Evolutionary conservation across 2,888 invertebrate genomes (phyloP).

Genomic region (Hyles lineata): DNA sequence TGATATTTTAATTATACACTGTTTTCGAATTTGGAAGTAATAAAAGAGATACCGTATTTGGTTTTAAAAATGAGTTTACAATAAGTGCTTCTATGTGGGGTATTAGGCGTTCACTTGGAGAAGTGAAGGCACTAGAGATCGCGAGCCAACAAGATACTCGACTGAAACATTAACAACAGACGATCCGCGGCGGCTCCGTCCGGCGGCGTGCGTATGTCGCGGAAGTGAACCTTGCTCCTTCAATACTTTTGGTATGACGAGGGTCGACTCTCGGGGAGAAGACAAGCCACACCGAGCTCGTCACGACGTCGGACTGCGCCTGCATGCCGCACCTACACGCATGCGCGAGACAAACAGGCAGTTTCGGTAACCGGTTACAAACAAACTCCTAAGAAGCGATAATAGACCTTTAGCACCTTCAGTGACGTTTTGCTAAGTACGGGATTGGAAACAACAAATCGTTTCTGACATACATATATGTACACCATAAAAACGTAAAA

Average conservation of each 20-base stretch:
- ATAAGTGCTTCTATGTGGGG: slow-evolving; percentile 29
- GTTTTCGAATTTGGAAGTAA: slow-evolving; percentile 8
- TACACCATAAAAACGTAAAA: slow-evolving; percentile 85
- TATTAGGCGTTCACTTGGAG: slow-evolving; percentile 52
- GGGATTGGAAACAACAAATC: slow-evolving; percentile 80
- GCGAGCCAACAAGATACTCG: slow-evolving; percentile 60
- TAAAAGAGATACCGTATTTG: not conserved
- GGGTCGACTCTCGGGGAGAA: not conserved
- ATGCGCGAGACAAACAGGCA: slow-evolving; percentile 36
- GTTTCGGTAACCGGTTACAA: slow-evolving; percentile 30
- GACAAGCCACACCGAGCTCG: not conserved
- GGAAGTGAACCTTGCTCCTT: not conserved
- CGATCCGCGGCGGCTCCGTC: not conserved
- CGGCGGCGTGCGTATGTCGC: not conserved
- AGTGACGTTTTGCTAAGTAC: slow-evolving; percentile 74
- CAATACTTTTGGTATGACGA: not conserved
- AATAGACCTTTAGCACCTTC: slow-evolving; percentile 84
- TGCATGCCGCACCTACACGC: slow-evolving; percentile 30
- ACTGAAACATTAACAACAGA: slow-evolving; percentile 62
- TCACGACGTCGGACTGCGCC: not conserved
- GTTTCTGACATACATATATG: slow-evolving; percentile 73
- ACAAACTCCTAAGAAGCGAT: slow-evolving; percentile 74
- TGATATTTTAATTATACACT: not conserved
- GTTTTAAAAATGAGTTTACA: not conserved
- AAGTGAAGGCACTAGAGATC: slow-evolving; percentile 70